Percentiles rank a stretch among this genome's conserved stretches.
These are phyloP conservation scores for Catharus bicknelli DNA, from an alignment of 2,113 vertebrate species.

Conservation along the genomic window DNA sequence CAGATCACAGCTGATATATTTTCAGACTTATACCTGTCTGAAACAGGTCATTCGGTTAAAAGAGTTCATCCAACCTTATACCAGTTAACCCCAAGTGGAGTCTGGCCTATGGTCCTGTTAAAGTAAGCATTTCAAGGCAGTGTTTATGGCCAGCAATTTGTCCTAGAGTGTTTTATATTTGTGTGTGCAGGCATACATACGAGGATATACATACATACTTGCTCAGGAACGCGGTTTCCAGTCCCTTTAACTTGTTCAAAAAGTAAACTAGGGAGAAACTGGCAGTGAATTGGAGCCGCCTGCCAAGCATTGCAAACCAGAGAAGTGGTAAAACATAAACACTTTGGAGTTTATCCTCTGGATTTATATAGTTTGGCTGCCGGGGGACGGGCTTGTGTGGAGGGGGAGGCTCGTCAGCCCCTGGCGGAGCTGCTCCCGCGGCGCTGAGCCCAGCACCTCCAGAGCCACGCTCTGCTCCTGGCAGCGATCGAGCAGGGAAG, in stretches of 20 bases:
- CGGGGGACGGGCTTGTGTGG: not conserved
- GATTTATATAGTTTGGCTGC: constrained; percentile 43
- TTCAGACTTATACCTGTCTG: not conserved
- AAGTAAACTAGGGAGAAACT: constrained; percentile 58
- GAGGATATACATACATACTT: not conserved
- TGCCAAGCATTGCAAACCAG: constrained; percentile 52
- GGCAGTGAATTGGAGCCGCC: not conserved
- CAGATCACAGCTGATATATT: not conserved
- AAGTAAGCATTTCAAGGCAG: not conserved
- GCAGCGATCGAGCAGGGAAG: rapidly evolving
- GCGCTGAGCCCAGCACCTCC: not conserved
- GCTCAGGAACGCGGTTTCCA: not conserved
- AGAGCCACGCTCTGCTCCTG: rapidly evolving
- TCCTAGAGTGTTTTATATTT: not conserved
- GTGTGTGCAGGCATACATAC: not conserved
- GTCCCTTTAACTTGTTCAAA: constrained; percentile 38
- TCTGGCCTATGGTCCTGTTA: not conserved
- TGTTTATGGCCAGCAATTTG: constrained; percentile 40
- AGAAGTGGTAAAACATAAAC: constrained; percentile 69
- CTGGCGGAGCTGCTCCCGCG: rapidly evolving
- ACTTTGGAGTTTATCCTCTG: constrained; percentile 45
- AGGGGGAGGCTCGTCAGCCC: not conserved
- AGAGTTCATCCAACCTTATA: not conserved
- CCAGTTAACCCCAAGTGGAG: not conserved
- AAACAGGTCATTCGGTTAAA: not conserved